A percentile compares a stretch with the other conserved stretches of the same genome.
Evolutionary conservation across 53 echinoderm and acorn worm genomes (phyloP).

Genomic region (Temnopleurus reevesii): DNA sequence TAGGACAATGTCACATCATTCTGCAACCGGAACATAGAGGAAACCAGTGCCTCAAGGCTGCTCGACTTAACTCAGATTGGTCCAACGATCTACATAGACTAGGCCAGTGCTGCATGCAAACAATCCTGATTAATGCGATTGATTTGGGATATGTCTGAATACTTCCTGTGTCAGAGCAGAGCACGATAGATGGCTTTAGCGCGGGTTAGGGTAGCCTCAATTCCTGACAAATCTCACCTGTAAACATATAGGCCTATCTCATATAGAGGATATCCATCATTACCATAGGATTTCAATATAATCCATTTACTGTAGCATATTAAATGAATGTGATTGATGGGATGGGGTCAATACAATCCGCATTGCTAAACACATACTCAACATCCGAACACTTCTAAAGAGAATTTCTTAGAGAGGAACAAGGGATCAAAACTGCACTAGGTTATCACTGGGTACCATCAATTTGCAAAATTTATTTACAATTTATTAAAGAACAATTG

Average conservation of each 20-base stretch:
- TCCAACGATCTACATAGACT: conserved; percentile 14
- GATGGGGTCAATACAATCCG: too few relatives aligned
- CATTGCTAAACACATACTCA: too few relatives aligned
- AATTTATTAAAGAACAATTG: too few relatives aligned
- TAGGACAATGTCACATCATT: background rate
- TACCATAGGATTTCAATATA: background rate
- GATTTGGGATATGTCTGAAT: background rate
- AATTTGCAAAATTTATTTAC: too few relatives aligned
- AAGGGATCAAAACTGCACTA: too few relatives aligned
- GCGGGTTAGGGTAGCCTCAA: background rate
- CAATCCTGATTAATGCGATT: conserved; percentile 30
- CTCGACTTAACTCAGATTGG: conserved; percentile 16
- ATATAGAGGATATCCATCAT: background rate
- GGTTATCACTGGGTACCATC: too few relatives aligned
- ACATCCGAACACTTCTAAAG: too few relatives aligned
- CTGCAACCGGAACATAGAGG: conserved; percentile 37
- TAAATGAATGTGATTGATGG: too few relatives aligned
- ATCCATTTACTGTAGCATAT: too few relatives aligned
- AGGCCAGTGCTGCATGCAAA: background rate
- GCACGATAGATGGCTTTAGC: background rate
- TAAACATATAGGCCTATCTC: background rate
- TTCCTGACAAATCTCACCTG: background rate
- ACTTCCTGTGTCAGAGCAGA: conserved; percentile 4
- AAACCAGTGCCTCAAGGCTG: conserved; percentile 40
- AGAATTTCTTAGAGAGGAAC: too few relatives aligned